Evolutionary conservation across 2,888 invertebrate genomes (phyloP).

Genomic region (Leucophenga montana): DNA sequence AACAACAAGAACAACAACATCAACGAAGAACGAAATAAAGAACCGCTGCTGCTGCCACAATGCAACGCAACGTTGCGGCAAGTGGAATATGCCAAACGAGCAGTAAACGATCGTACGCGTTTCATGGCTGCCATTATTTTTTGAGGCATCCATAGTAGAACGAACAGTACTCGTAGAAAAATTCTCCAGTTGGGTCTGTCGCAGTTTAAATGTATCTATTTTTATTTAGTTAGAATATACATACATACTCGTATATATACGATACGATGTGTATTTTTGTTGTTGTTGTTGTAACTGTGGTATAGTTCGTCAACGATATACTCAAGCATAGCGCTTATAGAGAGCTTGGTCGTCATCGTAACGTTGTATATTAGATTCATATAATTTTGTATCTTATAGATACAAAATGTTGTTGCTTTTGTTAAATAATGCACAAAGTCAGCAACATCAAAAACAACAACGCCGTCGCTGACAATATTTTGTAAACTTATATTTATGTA

Average conservation of each 20-base stretch:
- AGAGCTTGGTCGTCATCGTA: constrained; percentile 35
- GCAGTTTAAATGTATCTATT: constrained; percentile 11
- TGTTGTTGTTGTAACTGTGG: constrained; percentile 25
- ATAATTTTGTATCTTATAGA: constrained; percentile 57
- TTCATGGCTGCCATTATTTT: no score
- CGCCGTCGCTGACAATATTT: constrained; percentile 30
- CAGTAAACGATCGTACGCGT: not conserved
- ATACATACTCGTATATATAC: not conserved
- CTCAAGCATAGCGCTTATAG: constrained; percentile 25
- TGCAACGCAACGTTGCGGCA: not conserved
- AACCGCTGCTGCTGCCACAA: constrained; percentile 1
- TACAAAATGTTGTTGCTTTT: constrained; percentile 41
- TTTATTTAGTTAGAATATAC: not conserved
- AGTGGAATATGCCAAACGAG: not conserved
- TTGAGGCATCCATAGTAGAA: constrained; percentile 1
- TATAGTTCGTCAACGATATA: constrained; percentile 39
- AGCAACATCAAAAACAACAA: not conserved
- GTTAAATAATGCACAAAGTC: constrained; percentile 7
- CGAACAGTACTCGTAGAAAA: no score
- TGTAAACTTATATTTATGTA: constrained; percentile 32
- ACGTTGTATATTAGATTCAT: constrained; percentile 16
- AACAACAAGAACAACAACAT: constrained; percentile 32
- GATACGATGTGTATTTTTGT: constrained; percentile 30
- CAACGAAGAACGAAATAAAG: not conserved
- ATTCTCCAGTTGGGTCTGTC: not conserved